A percentile compares a stretch with the other conserved stretches of the same genome.
These are phyloP conservation scores for Drosophila sp. DNA, from an alignment of 1,140 invertebrate species.

Conservation along the genomic window DNA sequence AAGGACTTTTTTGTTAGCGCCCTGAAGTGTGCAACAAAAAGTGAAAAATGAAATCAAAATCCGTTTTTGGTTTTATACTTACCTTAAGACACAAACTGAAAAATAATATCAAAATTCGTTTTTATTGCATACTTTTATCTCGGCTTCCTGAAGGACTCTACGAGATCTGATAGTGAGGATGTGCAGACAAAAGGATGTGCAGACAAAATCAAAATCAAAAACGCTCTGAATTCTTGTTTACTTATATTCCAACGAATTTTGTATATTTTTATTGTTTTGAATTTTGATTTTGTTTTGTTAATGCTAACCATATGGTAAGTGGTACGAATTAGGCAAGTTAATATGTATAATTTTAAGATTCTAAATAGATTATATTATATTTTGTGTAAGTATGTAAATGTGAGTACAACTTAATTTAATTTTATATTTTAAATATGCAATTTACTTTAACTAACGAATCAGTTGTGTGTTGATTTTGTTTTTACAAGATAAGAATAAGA, in stretches of 20 bases:
- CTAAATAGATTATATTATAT: constrained; percentile 18
- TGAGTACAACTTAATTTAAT: constrained; percentile 46
- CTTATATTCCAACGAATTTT: constrained; percentile 49
- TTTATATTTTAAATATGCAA: constrained; percentile 39
- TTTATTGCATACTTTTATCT: too few relatives aligned
- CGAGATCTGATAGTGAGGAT: too few relatives aligned
- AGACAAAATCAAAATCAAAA: not conserved
- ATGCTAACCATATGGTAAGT: constrained; percentile 36
- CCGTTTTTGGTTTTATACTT: too few relatives aligned
- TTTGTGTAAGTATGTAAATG: constrained; percentile 7
- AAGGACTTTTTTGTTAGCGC: too few relatives aligned
- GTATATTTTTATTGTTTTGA: constrained; percentile 29
- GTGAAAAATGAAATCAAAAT: too few relatives aligned
- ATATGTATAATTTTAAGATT: constrained; percentile 25
- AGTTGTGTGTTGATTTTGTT: constrained; percentile 25
- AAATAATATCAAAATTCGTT: too few relatives aligned
- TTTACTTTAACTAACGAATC: constrained; percentile 53
- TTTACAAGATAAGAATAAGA: constrained; percentile 34
- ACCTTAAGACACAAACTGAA: too few relatives aligned
- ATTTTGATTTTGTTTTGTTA: constrained; percentile 35
- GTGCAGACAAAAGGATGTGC: not conserved
- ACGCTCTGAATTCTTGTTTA: not conserved
- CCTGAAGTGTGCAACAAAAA: too few relatives aligned
- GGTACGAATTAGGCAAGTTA: constrained; percentile 56
- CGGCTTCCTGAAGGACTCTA: too few relatives aligned